Conservation (phyloP, 2,113 vertebrate species). For the Amblyopsis rosae region DNA sequence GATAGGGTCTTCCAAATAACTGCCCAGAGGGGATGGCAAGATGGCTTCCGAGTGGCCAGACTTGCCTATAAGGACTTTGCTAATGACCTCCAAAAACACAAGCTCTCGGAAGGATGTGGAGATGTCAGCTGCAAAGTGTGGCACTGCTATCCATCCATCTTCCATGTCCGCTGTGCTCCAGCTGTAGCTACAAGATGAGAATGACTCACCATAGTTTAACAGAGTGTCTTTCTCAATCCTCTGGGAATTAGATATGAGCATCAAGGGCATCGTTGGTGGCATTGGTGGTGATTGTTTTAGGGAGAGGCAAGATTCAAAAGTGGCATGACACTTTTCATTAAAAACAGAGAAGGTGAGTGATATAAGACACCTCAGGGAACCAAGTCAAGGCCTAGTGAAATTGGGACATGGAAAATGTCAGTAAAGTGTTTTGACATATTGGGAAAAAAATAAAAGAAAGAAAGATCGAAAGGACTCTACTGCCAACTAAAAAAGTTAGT, state of each 20-base stretch:
- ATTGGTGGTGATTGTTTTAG: constrained; percentile 40
- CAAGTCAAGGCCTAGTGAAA: constrained; percentile 53
- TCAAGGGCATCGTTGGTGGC: constrained; percentile 62
- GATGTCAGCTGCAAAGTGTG: constrained; percentile 43
- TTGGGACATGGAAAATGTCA: constrained; percentile 47
- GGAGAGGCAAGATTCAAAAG: constrained; percentile 30
- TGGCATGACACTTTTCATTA: constrained; percentile 52
- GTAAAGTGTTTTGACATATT: constrained; percentile 49
- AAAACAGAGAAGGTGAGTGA: constrained; percentile 31
- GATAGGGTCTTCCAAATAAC: too few species aligned
- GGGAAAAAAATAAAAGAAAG: constrained; percentile 16
- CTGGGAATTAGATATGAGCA: constrained; percentile 28
- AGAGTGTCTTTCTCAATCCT: constrained; percentile 12
- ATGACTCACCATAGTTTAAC: too few species aligned
- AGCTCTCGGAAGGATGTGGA: constrained; percentile 34
- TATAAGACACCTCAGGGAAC: constrained; percentile 51
- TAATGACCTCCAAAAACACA: constrained; percentile 54
- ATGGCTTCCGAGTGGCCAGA: too few species aligned
- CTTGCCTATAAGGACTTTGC: constrained; percentile 18
- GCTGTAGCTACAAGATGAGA: constrained; percentile 56
- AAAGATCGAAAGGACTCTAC: constrained; percentile 60
- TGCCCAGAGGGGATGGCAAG: too few species aligned
- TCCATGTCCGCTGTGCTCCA: constrained; percentile 38
- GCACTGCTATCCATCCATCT: constrained; percentile 52
- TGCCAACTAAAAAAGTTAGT: constrained; percentile 50